Evolutionary conservation across 2,888 invertebrate genomes (phyloP), one percentile per base, ranked within the genome.

Genomic region (Hydriomena furcata): DNA sequence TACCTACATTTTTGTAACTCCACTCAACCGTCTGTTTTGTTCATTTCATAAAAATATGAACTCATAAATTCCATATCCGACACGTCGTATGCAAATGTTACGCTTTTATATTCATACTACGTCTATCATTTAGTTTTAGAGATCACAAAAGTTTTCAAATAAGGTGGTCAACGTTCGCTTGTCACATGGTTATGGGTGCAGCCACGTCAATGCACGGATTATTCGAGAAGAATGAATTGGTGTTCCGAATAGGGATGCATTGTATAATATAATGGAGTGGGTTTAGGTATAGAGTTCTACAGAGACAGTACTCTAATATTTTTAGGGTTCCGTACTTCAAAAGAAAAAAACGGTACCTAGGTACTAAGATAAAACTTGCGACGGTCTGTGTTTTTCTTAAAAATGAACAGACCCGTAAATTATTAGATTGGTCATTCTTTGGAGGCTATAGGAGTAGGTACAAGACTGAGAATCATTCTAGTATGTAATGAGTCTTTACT

Each of bases 131-230:
- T 61, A 53, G 52, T 55, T 54, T 50, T 50, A 60, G 50, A 48
- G 55, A 48, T 52, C 60, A 50, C 69, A 71, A 72, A 70, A 61
- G 55, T 53, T 61, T 55, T 55, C 59, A 44, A 66, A 66, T 60
- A 60, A 60, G 60, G 60, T 65, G 67, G 68, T 65, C 65, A 70
- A 55, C 48, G 67, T 50, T 41, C 52, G 40, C 53, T 62, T 58
- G 47, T 53, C 54, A 55, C 52, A 42, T 70, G 73, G 80, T 81
- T 81, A 82, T 73, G 76, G 71, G 68, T 75, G 74, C 77, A 76
- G 67, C 74, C 70, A 80, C 71, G 87, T 84, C 85, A 85, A 83
- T 82, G 86, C 65, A 73, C 85, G 83, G 84, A 80, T 85, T 85
- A 86, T 86, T 80, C 73, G 77, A 78, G 76, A 79, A 76, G 63